Percentiles rank a stretch among this genome's conserved stretches.
These are phyloP conservation scores for Ailurus styani DNA, from an alignment of 2,113 vertebrate species.

Conservation along the genomic window DNA sequence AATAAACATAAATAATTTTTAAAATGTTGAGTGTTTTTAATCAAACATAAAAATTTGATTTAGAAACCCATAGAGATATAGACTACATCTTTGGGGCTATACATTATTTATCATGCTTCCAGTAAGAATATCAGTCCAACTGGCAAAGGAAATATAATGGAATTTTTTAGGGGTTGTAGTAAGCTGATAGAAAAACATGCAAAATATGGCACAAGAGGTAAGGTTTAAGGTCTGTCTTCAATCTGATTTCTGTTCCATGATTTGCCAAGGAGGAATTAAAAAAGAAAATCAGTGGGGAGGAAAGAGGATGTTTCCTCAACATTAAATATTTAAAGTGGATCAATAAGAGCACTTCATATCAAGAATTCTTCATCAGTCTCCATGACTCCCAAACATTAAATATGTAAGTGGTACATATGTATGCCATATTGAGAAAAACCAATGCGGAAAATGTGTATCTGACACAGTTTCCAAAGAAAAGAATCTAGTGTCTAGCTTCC, in stretches of 20 bases:
- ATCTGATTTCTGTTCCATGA: not conserved
- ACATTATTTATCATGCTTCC: not conserved
- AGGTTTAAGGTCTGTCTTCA: not conserved
- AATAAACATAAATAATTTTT: not conserved
- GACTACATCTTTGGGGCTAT: not conserved
- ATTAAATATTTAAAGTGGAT: slow-evolving; percentile 67
- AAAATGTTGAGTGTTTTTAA: not conserved
- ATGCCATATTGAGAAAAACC: slow-evolving; percentile 21
- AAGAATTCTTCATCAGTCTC: slow-evolving; percentile 31
- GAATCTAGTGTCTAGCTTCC: slow-evolving; percentile 41
- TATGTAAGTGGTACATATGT: not conserved
- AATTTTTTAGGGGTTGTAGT: not conserved
- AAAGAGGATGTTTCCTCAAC: slow-evolving; percentile 36
- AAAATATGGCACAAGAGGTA: not conserved
- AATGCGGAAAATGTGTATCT: slow-evolving; percentile 32
- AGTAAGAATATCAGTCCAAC: not conserved
- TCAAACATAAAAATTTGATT: not conserved
- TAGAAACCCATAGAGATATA: not conserved
- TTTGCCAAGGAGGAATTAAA: not conserved
- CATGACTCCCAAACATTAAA: not conserved
- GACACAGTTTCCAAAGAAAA: slow-evolving; percentile 42
- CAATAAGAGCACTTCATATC: not conserved
- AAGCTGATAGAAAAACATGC: not conserved
- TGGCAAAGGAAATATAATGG: not conserved
- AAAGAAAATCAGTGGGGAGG: not conserved